Conservation (phyloP, 2,888 invertebrate species). For the Trichogramma evanescens region DNA sequence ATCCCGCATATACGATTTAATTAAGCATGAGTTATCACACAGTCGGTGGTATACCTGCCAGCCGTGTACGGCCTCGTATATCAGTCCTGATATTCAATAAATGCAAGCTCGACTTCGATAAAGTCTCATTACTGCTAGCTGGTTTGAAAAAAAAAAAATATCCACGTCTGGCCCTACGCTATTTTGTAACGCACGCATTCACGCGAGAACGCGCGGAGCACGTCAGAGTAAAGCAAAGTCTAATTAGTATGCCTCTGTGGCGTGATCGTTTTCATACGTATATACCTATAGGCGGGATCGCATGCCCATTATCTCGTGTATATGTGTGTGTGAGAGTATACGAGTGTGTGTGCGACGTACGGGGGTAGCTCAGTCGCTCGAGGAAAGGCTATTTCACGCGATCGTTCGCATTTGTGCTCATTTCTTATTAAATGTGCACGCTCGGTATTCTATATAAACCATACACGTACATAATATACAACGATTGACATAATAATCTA, state of each 20-base stretch:
- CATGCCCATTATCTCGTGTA: slow-evolving; percentile 37
- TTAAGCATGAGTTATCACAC: no score
- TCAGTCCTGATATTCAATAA: slow-evolving; percentile 20
- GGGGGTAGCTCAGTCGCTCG: neutral
- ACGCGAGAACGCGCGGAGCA: slow-evolving; percentile 22
- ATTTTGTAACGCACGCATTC: slow-evolving; percentile 1
- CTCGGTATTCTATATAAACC: neutral
- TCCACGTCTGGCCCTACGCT: neutral
- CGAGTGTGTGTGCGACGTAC: neutral
- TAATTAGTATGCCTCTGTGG: slow-evolving; percentile 32
- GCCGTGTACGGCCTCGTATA: no score
- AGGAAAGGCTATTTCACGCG: slow-evolving; percentile 26
- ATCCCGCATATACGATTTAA: no score
- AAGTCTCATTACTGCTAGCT: slow-evolving; percentile 14
- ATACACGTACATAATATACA: no score
- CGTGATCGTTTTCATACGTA: slow-evolving; percentile 24
- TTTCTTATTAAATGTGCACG: neutral
- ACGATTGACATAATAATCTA: no score
- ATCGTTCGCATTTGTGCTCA: neutral
- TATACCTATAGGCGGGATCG: slow-evolving; percentile 26
- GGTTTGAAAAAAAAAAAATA: no score
- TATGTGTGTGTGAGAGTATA: neutral
- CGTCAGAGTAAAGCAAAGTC: slow-evolving; percentile 32
- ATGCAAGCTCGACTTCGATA: slow-evolving; percentile 5
- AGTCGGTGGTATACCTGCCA: no score